phyloP scores from a whole-genome alignment of 2,797 vertebrate genomes.

The Glossophaga mutica region DNA sequence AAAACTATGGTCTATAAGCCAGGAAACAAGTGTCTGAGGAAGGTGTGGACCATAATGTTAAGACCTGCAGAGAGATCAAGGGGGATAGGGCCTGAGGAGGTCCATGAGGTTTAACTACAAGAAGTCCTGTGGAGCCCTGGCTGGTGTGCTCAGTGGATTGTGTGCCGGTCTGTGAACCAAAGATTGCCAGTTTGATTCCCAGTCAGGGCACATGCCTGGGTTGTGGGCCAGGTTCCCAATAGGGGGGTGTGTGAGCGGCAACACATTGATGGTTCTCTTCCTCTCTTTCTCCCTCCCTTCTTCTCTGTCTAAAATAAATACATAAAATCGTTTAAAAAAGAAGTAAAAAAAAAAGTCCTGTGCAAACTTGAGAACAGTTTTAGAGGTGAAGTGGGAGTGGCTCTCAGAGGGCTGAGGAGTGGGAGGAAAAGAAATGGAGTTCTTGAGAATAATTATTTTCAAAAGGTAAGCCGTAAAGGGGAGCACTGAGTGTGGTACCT shows the following conservation, averaged over 20 bases:
- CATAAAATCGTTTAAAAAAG: no score
- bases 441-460: background rate
- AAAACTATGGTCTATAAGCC: background rate
- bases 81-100: background rate
- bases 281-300: no score
- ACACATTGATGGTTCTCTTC: no score
- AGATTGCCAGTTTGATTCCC: no score
- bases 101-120: background rate
- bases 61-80: background rate
- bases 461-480: background rate
- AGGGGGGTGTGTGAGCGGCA: no score
- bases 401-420: background rate
- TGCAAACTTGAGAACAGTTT: background rate
- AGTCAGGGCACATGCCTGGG: no score
- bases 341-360: background rate
- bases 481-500: background rate
- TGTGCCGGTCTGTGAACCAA: no score
- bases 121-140: background rate
- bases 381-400: background rate
- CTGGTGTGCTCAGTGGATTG: no score
- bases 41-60: fast-evolving
- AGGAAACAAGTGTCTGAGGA: background rate
- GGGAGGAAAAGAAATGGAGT: background rate
- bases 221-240: no score
- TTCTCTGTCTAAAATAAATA: no score